A percentile compares a stretch with the other conserved stretches of the same genome.
Evolutionary conservation across 2,888 invertebrate genomes (phyloP).

Genomic region (Zaprionus lineosus): DNA sequence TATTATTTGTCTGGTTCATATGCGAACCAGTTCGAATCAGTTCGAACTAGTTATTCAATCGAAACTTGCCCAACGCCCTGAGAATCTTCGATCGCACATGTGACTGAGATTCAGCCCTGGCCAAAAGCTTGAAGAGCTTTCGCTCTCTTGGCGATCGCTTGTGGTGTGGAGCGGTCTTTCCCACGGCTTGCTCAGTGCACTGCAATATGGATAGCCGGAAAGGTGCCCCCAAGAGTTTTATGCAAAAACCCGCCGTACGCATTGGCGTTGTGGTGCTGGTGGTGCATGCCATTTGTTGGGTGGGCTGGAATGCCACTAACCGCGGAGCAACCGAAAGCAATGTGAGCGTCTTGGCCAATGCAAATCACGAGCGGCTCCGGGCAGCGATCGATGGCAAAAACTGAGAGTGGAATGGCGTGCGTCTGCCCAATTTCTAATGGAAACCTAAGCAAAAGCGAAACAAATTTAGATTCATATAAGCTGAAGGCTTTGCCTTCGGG

Average conservation of each 20-base stretch:
- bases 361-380: conserved; percentile 48
- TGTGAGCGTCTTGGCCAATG: conserved; percentile 15
- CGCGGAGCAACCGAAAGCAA: conserved; percentile 18
- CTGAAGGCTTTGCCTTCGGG: too few relatives aligned
- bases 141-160: too few relatives aligned
- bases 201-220: conserved; percentile 41
- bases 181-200: conserved; percentile 22
- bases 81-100: too few relatives aligned
- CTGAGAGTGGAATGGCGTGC: too few relatives aligned
- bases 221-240: conserved; percentile 24
- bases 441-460: too few relatives aligned
- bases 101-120: conserved; percentile 15
- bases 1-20: too few relatives aligned
- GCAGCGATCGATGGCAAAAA: conserved; percentile 40
- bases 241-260: conserved; percentile 56
- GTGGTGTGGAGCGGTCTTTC: too few relatives aligned
- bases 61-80: too few relatives aligned
- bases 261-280: conserved; percentile 67
- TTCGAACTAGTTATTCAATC: too few relatives aligned
- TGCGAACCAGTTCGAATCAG: too few relatives aligned
- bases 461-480: too few relatives aligned
- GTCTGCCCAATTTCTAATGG: too few relatives aligned
- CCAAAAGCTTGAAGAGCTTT: conserved; percentile 21
- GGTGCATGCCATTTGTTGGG: conserved; percentile 60
- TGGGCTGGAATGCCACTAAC: conserved; percentile 59